A percentile compares a stretch with the other conserved stretches of the same genome.
Evolutionary conservation across 2,888 invertebrate species (phyloP).

Genomic region (Drosophila kambysellisi): DNA sequence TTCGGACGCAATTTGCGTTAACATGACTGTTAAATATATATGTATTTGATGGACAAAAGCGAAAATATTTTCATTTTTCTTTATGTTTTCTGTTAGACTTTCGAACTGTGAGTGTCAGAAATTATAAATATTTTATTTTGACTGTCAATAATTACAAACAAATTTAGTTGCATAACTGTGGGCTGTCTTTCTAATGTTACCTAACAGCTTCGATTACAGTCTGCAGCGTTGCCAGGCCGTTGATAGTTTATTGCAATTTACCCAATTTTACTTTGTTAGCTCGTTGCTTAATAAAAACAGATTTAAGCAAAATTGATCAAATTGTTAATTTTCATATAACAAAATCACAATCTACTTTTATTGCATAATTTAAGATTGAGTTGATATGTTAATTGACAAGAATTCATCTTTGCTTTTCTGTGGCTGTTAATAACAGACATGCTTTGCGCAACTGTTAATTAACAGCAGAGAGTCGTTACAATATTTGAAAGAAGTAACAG

Average conservation of each 20-base stretch:
- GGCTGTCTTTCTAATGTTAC: not conserved
- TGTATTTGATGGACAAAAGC: not conserved
- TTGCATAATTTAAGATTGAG: not conserved
- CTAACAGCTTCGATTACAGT: not conserved
- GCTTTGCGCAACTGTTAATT: not conserved
- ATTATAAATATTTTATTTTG: not conserved
- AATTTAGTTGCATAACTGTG: conserved; percentile 15
- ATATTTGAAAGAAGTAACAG: not conserved
- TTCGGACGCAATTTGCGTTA: conserved; percentile 22
- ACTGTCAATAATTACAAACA: not conserved
- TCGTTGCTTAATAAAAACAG: not conserved
- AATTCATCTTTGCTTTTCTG: not conserved
- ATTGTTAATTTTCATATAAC: not conserved
- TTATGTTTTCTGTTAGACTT: not conserved
- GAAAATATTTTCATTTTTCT: not conserved
- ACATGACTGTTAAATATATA: conserved; percentile 16
- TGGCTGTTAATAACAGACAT: not conserved
- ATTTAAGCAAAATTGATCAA: not conserved
- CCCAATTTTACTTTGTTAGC: not conserved
- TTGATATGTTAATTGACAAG: not conserved
- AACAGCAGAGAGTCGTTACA: not conserved
- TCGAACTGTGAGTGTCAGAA: not conserved
- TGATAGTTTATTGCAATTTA: not conserved
- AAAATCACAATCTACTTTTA: not conserved
- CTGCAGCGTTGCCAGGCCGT: conserved; percentile 10